phyloP scores from a whole-genome alignment of 1,140 invertebrate genomes.

The Manduca sexta region DNA sequence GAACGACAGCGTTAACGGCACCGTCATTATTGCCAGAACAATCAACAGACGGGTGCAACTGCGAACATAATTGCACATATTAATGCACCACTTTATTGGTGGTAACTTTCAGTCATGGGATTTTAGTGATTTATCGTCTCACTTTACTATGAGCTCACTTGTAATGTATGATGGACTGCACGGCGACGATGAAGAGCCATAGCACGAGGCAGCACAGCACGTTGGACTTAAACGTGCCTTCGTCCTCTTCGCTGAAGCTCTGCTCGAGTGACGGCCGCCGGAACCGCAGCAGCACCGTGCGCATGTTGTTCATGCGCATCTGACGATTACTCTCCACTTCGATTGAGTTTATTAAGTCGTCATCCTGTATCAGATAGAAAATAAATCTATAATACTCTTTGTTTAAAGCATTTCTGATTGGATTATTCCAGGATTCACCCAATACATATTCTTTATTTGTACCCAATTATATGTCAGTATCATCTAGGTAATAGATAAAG shows the following conservation, averaged over 20 bases:
- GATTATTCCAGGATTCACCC: no score
- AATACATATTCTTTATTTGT: no score
- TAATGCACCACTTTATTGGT: no score
- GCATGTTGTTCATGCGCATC: conserved; percentile 91
- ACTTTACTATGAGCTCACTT: no score
- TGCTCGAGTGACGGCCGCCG: conserved; percentile 75
- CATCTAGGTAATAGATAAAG: no score
- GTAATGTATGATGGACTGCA: conserved; percentile 85
- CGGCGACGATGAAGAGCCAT: conserved; percentile 90
- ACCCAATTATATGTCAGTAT: no score
- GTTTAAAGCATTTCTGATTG: neutral
- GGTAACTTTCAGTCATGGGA: no score
- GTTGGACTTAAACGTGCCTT: conserved; percentile 96
- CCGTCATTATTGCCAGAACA: conserved; percentile 77
- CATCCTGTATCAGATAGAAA: conserved; percentile 75
- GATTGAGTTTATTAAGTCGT: conserved; percentile 91
- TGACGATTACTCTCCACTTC: conserved; percentile 95
- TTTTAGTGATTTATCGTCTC: no score
- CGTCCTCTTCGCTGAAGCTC: conserved; percentile 87
- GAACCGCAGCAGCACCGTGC: conserved; percentile 90
- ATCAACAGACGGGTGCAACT: conserved; percentile 76
- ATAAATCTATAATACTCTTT: neutral
- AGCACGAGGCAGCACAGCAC: conserved; percentile 93
- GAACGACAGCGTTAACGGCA: conserved; percentile 79
- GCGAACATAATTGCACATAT: no score